These are phyloP conservation scores for Tipula lateralis DNA, from an alignment of 2,888 invertebrate species.

Conservation along the genomic window DNA sequence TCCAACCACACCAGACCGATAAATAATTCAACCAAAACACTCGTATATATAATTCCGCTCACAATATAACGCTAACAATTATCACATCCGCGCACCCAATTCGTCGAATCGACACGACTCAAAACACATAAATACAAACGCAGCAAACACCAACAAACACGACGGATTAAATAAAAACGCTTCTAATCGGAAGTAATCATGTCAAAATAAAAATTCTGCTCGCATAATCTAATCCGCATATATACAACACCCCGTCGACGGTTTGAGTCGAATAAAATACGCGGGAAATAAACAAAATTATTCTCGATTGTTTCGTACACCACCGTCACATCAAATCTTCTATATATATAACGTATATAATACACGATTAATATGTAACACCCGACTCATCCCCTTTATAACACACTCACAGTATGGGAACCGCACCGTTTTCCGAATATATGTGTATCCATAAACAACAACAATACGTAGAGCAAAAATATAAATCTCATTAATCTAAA, in stretches of 20 bases:
- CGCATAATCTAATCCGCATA: not conserved
- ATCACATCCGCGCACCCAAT: too few relatives aligned
- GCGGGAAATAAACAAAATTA: not conserved
- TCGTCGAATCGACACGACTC: too few relatives aligned
- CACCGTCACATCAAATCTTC: not conserved
- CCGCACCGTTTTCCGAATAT: not conserved
- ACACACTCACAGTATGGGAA: not conserved
- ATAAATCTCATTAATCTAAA: not conserved
- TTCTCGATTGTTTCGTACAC: not conserved
- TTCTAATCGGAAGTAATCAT: not conserved
- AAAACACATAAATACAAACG: too few relatives aligned
- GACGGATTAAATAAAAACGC: too few relatives aligned
- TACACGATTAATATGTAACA: not conserved
- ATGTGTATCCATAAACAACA: not conserved
- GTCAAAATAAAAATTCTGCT: not conserved
- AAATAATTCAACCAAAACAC: too few relatives aligned
- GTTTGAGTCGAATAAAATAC: not conserved
- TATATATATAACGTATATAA: not conserved
- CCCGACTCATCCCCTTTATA: not conserved
- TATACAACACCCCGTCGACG: not conserved
- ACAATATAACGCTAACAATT: too few relatives aligned
- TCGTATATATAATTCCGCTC: too few relatives aligned
- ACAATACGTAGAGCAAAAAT: not conserved
- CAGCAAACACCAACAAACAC: too few relatives aligned
- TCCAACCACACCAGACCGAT: too few relatives aligned